phyloP scores from a whole-genome alignment of 1,140 invertebrate genomes.

The Trialeurodes vaporariorum region DNA sequence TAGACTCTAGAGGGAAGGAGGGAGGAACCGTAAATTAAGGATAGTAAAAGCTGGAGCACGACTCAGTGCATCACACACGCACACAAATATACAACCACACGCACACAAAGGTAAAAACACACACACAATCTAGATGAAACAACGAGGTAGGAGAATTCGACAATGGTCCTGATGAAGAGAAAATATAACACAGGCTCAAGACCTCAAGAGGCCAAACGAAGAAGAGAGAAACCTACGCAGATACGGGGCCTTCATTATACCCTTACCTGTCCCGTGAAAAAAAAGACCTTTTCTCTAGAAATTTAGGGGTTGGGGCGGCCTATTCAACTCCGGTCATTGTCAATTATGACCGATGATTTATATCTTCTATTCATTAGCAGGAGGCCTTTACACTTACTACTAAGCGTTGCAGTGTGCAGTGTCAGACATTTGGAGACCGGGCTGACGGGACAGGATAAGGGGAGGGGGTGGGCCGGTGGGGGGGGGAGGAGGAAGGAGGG shows the following conservation, averaged over 20 bases:
- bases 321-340: not conserved
- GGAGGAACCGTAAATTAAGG: no score
- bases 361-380: not conserved
- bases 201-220: not conserved
- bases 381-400: no score
- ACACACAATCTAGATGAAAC: not conserved
- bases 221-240: not conserved
- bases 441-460: no score
- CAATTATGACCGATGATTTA: not conserved
- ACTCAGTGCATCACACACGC: not conserved
- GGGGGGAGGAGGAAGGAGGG: no score
- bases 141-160: not conserved
- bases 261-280: not conserved
- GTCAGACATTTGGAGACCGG: no score
- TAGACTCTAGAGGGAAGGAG: not conserved
- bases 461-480: no score
- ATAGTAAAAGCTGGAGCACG: not conserved
- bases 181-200: not conserved
- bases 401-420: no score
- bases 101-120: not conserved
- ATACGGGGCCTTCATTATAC: no score
- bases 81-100: not conserved
- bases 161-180: not conserved
- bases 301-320: not conserved
- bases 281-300: not conserved